phyloP scores from a whole-genome alignment of 2,797 vertebrate genomes.

The Odontamblyopus lacepedii region DNA sequence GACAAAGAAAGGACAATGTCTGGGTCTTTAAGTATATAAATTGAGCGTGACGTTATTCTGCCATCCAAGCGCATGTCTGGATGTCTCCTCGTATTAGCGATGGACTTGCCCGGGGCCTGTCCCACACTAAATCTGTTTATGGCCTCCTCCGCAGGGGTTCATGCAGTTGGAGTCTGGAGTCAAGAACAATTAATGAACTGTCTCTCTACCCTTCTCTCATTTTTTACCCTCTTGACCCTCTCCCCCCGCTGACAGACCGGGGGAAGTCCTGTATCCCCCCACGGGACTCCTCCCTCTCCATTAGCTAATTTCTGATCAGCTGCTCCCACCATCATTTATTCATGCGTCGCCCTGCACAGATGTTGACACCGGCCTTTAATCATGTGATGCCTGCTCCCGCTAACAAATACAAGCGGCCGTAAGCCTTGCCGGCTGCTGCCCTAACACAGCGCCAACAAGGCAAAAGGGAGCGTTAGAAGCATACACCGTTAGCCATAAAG shows the following conservation, averaged over 20 bases:
- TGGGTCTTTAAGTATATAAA: conserved; percentile 22
- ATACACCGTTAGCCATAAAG: too few species aligned
- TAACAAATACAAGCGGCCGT: conserved; percentile 27
- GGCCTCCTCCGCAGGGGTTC: conserved; percentile 41
- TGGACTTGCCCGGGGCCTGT: conserved; percentile 32
- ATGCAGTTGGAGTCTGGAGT: conserved; percentile 31
- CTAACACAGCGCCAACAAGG: conserved; percentile 14
- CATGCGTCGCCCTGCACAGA: conserved; percentile 67
- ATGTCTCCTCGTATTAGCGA: conserved; percentile 12
- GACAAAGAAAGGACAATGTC: conserved; percentile 20
- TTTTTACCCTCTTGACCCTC: neutral
- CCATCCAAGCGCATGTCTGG: conserved; percentile 10
- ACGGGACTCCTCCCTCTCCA: conserved; percentile 66
- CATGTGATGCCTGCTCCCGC: conserved; percentile 60
- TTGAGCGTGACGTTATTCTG: conserved; percentile 7
- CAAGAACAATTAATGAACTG: conserved; percentile 55
- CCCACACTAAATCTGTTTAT: conserved; percentile 41
- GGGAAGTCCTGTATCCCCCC: conserved; percentile 53
- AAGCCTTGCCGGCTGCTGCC: conserved; percentile 30
- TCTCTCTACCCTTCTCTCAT: conserved; percentile 29
- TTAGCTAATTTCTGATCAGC: conserved; percentile 80
- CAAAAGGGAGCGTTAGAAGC: conserved; percentile 32
- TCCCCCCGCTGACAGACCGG: conserved; percentile 28
- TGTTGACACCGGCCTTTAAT: conserved; percentile 69
- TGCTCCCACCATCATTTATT: conserved; percentile 77